phyloP scores from a whole-genome alignment of 2,113 vertebrate genomes.

The Oreocharis arfaki region DNA sequence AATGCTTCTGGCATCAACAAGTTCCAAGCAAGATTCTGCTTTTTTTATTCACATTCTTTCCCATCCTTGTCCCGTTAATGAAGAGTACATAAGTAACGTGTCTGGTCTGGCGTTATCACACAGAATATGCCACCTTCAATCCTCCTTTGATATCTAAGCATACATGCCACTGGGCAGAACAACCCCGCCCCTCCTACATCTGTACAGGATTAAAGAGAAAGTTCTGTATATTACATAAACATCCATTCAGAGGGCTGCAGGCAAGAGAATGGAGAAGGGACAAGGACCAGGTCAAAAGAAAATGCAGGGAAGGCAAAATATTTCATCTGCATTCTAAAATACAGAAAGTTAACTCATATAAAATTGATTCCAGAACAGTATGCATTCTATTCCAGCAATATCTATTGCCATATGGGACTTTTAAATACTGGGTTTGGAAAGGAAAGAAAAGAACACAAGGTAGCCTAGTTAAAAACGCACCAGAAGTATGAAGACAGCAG shows the following conservation, averaged over 20 bases:
- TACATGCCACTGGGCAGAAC: neutral
- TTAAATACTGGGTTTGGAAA: conserved; percentile 63
- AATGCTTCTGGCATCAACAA: neutral
- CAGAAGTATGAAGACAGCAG: conserved; percentile 62
- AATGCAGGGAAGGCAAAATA: neutral
- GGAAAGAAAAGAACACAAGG: conserved; percentile 63
- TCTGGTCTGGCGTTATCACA: neutral
- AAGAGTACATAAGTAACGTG: neutral
- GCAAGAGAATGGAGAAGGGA: neutral
- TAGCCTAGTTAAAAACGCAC: conserved; percentile 56
- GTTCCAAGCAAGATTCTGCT: neutral
- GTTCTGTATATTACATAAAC: neutral
- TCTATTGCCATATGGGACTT: conserved; percentile 36
- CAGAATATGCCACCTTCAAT: neutral
- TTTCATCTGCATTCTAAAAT: conserved; percentile 15
- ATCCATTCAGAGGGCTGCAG: neutral
- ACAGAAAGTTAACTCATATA: neutral
- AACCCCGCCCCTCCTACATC: neutral
- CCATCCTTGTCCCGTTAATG: neutral
- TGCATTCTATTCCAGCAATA: conserved; percentile 9
- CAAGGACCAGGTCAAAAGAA: neutral
- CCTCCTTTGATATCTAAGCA: neutral
- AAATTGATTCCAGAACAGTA: conserved; percentile 38
- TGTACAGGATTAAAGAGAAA: neutral
- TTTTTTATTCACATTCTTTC: neutral